Percentiles rank a stretch among this genome's conserved stretches.
phyloP scores from a whole-genome alignment of 1,140 invertebrate species.

The Drosophila seguyi region DNA sequence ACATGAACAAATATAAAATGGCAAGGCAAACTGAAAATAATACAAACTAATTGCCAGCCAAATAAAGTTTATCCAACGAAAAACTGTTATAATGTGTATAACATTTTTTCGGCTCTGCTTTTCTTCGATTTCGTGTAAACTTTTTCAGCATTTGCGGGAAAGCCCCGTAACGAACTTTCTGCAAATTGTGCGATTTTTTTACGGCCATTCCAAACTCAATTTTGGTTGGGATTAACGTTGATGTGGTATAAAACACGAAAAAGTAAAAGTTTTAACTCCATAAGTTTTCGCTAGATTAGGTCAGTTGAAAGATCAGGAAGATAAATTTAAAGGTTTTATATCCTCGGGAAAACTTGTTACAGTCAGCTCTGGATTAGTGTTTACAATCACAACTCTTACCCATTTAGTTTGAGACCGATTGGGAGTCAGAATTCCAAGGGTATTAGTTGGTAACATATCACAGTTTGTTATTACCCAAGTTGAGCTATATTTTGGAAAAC shows the following conservation, averaged over 20 bases:
- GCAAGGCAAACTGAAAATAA: slow-evolving; percentile 59
- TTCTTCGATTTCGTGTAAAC: slow-evolving; percentile 44
- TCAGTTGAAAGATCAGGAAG: slow-evolving; percentile 12
- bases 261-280: slow-evolving; percentile 43
- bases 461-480: background rate
- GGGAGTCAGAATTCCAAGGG: background rate
- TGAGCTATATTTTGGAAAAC: background rate
- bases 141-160: slow-evolving; percentile 23
- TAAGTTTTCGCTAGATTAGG: slow-evolving; percentile 45
- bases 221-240: slow-evolving; percentile 76
- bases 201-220: slow-evolving; percentile 60
- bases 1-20: slow-evolving; percentile 23
- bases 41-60: slow-evolving; percentile 70
- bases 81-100: slow-evolving; percentile 55
- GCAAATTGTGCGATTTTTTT: slow-evolving; percentile 62
- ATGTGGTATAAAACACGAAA: slow-evolving; percentile 64
- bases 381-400: background rate
- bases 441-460: no score
- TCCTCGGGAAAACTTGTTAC: background rate
- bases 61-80: slow-evolving; percentile 66
- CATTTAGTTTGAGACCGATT: no score
- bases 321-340: slow-evolving; percentile 4
- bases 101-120: slow-evolving; percentile 41
- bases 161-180: slow-evolving; percentile 24
- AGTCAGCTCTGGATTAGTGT: background rate